These are phyloP conservation scores for Paramuricea clavata DNA, from an alignment of 92 coral and sea anemone genomes.

Conservation along the genomic window DNA sequence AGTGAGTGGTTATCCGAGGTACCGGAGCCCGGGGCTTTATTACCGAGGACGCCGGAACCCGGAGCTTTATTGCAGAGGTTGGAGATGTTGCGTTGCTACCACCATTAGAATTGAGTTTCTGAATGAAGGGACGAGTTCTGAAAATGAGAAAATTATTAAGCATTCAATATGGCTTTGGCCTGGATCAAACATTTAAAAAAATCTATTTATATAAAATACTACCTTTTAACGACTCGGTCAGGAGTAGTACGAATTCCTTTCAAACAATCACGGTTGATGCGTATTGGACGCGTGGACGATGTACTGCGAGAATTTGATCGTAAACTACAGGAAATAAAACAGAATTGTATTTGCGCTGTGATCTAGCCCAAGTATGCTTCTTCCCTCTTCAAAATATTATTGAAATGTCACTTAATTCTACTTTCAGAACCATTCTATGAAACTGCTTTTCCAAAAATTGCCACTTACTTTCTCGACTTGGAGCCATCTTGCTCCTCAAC, in stretches of 20 bases:
- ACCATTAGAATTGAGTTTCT: neutral
- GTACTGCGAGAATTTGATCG: neutral
- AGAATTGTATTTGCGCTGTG: too few relatives aligned
- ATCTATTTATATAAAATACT: neutral
- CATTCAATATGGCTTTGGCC: too few relatives aligned
- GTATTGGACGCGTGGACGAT: neutral
- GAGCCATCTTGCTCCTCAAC: neutral
- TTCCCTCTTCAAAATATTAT: too few relatives aligned
- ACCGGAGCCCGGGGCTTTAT: neutral
- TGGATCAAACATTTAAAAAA: too few relatives aligned
- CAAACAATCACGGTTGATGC: neutral
- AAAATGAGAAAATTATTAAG: neutral
- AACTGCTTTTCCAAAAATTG: too few relatives aligned
- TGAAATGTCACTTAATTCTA: too few relatives aligned
- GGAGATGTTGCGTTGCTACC: neutral
- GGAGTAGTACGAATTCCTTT: neutral
- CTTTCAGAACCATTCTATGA: too few relatives aligned
- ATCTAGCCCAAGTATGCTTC: too few relatives aligned
- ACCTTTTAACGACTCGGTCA: constrained; percentile 1
- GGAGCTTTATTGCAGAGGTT: neutral
- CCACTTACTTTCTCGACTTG: neutral
- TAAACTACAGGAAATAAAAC: neutral
- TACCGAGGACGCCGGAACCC: neutral
- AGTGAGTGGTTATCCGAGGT: neutral
- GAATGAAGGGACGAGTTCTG: neutral